A percentile compares a stretch with the other conserved stretches of the same genome.
These are phyloP conservation scores for Sialis lutaria DNA, from an alignment of 2,888 invertebrate species.

Conservation along the genomic window DNA sequence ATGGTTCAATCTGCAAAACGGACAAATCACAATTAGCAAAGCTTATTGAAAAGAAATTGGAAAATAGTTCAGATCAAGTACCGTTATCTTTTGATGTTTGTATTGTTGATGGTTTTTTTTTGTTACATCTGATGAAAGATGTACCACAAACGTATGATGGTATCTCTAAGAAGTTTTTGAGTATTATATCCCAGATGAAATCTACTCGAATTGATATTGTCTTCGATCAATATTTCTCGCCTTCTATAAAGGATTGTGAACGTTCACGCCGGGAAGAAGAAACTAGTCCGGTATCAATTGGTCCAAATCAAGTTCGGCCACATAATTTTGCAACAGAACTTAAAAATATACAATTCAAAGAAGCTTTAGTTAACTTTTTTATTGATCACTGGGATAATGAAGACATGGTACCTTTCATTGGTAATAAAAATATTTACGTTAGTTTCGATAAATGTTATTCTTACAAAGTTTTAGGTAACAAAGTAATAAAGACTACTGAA, in stretches of 20 bases:
- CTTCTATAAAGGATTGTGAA: too few relatives aligned
- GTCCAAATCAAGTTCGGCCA: too few relatives aligned
- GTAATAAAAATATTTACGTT: conserved; percentile 8
- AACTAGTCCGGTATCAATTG: too few relatives aligned
- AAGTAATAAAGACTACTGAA: conserved; percentile 3
- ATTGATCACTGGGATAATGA: conserved; percentile 10
- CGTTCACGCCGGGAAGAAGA: too few relatives aligned
- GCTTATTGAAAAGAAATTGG: conserved; percentile 5
- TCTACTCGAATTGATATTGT: too few relatives aligned
- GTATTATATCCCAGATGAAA: conserved; percentile 5
- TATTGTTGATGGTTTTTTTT: conserved; percentile 9
- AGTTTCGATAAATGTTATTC: conserved; percentile 8
- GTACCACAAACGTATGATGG: conserved; percentile 8
- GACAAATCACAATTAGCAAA: conserved; percentile 6
- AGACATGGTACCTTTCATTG: conserved; percentile 10
- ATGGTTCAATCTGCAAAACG: conserved; percentile 8
- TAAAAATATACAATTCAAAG: too few relatives aligned
- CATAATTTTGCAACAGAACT: too few relatives aligned
- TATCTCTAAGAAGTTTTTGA: conserved; percentile 9
- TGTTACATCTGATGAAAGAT: conserved; percentile 9
- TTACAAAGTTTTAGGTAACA: conserved; percentile 1
- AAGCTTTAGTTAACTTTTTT: too few relatives aligned
- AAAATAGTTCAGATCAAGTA: neutral
- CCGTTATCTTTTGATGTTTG: neutral
- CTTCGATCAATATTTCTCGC: too few relatives aligned